Base-by-base conservation (phyloP, 2,113 vertebrate species). In the Etheostoma cragini region DNA sequence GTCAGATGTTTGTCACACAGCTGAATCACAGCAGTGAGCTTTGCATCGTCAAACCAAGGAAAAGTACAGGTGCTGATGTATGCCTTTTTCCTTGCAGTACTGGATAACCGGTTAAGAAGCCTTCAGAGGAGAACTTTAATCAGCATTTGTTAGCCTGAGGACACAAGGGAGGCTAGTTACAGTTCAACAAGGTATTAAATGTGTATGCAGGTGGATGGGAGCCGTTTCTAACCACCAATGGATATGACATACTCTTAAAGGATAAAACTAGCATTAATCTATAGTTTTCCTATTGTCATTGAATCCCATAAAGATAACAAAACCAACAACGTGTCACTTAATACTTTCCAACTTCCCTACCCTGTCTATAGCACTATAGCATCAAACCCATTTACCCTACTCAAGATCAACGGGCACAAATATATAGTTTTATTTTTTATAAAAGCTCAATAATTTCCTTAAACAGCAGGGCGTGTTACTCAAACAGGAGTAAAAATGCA, bases 1-100 rank as follows among this genome's bases (percentile, higher is more conserved):
- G 60, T 89, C 88, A 84, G 72, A 84, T 77, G 72, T 83, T 76
- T 77, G 78, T 85, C 77, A 58, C 76, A 47, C 11, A 62, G 73
- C 61, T 88, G 87, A 89, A 78, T 92, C 88, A 90, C 63, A 69
- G 58, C 72, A 57, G 24, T 26, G 58, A 83, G 76, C 52, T 49
- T 30, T 53, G 58, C 70, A 14, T 80, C 60, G 62, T 76, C 47
- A 24, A 76, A 72, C 49, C 30, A 38, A 58, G 30, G 54, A 72
- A 86, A 79, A 86, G 35, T 86, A 76, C 69, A 86, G 63, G 69
- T 83, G 82, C 82, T 76, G 30, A 72, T 85, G 69, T 85, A 71
- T 80, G 81, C 63, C 19, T 76, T 86, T 68, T 42, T 33, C 38
- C 60, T 52, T 81, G 11, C 69, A 46, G 35, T 61, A 46, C 26